phyloP scores from a whole-genome alignment of 2,113 vertebrate genomes.

The Rhineura floridana region DNA sequence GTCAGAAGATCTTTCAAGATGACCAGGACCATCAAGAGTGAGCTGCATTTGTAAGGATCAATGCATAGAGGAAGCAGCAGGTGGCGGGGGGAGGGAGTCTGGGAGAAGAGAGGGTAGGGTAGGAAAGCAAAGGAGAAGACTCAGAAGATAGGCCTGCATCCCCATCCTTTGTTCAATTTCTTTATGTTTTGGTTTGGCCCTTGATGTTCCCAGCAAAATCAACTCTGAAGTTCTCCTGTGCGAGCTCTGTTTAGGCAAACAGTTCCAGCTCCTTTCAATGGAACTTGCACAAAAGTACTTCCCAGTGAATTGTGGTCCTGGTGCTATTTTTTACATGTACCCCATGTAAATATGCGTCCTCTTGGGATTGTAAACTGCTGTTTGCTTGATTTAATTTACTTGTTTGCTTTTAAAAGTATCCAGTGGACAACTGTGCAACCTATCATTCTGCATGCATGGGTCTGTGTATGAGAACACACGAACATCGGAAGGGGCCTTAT shows the following conservation, averaged over 20 bases:
- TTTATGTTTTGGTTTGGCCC: neutral
- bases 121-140: neutral
- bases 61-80: neutral
- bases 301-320: rapidly evolving
- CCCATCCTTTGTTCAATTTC: neutral
- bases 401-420: neutral
- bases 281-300: neutral
- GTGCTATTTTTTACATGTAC: neutral
- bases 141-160: neutral
- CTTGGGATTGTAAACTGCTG: neutral
- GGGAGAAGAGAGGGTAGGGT: neutral
- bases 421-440: neutral
- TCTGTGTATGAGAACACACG: too few species aligned
- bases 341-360: neutral
- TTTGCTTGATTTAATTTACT: neutral
- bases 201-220: neutral
- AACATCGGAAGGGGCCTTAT: too few species aligned
- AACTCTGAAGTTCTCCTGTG: neutral
- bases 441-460: neutral
- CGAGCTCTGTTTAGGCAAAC: neutral
- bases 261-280: neutral
- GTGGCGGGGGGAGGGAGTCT: too few species aligned
- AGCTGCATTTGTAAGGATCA: neutral
- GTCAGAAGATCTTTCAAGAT: rapidly evolving
- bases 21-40: neutral